Base-by-base conservation (phyloP, 2,113 vertebrate genomes). In the Aptenodytes patagonicus region DNA sequence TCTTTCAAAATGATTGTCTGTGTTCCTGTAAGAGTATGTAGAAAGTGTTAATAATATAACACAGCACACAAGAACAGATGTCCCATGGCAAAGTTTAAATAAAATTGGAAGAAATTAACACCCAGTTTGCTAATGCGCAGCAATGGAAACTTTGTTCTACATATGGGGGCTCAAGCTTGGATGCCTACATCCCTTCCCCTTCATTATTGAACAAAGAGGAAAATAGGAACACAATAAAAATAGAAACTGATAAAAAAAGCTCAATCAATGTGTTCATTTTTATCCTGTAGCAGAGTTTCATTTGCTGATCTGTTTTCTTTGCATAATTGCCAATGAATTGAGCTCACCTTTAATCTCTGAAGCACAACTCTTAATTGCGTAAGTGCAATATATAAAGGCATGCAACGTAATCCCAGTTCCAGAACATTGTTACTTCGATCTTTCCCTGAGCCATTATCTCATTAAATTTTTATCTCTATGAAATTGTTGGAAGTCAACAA, bases 11-110 rank as follows among this genome's bases (percentile, higher is more conserved):
- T 31, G 11, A 26, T 85, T 89, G 81, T 89, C 75, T 0, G 0
- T 65, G 38, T 68, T 96, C 72, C 46, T 21, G n/a, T 89, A 61
- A 61, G 32, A 51, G 29, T 32, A n/a, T 36, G 34, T 73, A 71
- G 94, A 95, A 97, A 98, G 88, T 75, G 78, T 95, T 93, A 97
- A 95, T 89, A 19, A 6, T 65, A 44, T 69, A 84, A 96, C 62
- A 83, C 36, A 84, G 82, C 26, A 64, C 70, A 91, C 65, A 55
- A 88, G 97, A 97, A 89, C 97, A 98, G 98, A 98, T 98, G 98
- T 97, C 96, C 89, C 52, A 7, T 95, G 96, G 96, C 95, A 97
- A 97, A 98, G 94, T 95, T 95, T 95, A 97, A 97, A 97, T 94
- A 70, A 97, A 98, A 95, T 92, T 95, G 90, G 95, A 97, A 89